Conservation (phyloP, 2,797 vertebrate species). For the Enteromius unitaeniatus region DNA sequence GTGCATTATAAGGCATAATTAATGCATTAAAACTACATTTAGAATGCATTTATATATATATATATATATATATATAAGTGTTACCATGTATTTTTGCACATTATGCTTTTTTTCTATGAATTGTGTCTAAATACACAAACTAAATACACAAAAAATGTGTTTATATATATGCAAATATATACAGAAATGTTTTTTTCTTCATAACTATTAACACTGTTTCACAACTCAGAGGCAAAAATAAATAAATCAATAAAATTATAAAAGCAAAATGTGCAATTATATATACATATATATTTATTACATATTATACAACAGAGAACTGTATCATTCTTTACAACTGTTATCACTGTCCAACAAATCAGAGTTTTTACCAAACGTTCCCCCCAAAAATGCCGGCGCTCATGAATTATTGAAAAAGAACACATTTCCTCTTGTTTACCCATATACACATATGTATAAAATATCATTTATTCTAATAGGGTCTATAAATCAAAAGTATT, state of each 20-base stretch:
- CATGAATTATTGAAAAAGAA: slow-evolving; percentile 82
- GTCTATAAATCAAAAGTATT: slow-evolving; percentile 86
- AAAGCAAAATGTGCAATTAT: background rate
- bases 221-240: no score
- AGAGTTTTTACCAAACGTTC: background rate
- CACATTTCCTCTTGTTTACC: slow-evolving; percentile 83
- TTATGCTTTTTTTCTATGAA: background rate
- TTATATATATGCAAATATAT: no score
- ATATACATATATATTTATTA: no score
- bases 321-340: background rate
- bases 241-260: no score
- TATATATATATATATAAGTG: background rate
- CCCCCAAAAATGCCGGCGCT: slow-evolving; percentile 59
- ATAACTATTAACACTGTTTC: no score
- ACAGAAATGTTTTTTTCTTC: no score
- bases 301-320: background rate
- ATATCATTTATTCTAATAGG: slow-evolving; percentile 88
- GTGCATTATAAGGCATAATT: background rate
- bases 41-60: background rate
- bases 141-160: background rate
- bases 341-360: background rate
- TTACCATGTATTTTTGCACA: background rate
- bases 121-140: no score
- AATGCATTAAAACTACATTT: background rate
- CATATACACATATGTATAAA: slow-evolving; percentile 86